Percentiles rank a stretch among this genome's conserved stretches.
Evolutionary conservation across 92 coral and sea anemone genomes (phyloP).

Genomic region (Phenganax stokvisi): DNA sequence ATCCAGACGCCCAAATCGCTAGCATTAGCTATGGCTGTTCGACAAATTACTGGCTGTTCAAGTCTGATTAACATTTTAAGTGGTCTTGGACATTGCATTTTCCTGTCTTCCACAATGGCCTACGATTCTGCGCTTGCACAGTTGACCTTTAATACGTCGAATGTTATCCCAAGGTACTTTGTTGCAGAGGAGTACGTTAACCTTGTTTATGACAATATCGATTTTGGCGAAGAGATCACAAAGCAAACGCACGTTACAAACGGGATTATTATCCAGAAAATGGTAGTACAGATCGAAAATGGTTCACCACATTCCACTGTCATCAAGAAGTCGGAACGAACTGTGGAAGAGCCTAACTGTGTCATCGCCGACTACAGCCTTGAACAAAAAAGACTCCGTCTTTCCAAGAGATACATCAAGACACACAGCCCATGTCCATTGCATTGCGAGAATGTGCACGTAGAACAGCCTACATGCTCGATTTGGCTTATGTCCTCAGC

Average conservation of each 20-base stretch:
- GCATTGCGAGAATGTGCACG: constrained; percentile 19
- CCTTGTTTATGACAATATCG: no score
- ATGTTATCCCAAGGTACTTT: no score
- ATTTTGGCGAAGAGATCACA: no score
- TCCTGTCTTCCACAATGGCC: no score
- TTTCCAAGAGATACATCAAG: constrained; percentile 18
- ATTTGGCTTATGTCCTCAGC: constrained; percentile 40
- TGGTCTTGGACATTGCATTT: constrained; percentile 42
- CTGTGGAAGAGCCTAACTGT: constrained; percentile 32
- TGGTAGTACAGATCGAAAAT: constrained; percentile 7
- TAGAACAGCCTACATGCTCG: constrained; percentile 28
- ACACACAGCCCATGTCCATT: constrained; percentile 1
- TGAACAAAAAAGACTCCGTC: constrained; percentile 37
- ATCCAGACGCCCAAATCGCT: constrained; percentile 41
- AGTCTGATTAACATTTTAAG: constrained; percentile 36
- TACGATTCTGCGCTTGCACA: no score
- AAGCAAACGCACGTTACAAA: neutral
- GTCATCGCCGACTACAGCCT: constrained; percentile 29
- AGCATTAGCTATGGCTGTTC: constrained; percentile 43
- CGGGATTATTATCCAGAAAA: constrained; percentile 35
- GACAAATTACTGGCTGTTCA: constrained; percentile 46
- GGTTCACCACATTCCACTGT: constrained; percentile 27
- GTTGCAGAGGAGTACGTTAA: no score
- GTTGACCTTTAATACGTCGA: no score
- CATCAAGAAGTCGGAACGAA: constrained; percentile 43